Conservation (phyloP, 37 sponge, comb jelly and placozoan genomes). For the Lycopodina hypogea region DNA sequence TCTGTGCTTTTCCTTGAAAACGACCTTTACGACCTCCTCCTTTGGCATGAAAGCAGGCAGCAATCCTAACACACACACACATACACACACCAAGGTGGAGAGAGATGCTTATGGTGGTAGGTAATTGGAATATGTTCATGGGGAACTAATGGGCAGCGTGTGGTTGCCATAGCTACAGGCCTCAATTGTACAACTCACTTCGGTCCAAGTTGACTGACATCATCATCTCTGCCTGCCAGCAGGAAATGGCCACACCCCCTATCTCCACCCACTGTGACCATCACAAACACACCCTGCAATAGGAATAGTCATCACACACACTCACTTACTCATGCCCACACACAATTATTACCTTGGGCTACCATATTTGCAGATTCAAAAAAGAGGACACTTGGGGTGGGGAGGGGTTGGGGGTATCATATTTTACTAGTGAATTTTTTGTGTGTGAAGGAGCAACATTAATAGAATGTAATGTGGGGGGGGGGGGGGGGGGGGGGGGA, state of each 20-base stretch:
- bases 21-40: conserved; percentile 93
- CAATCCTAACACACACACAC: conserved; percentile 53
- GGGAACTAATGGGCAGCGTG: no score
- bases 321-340: no score
- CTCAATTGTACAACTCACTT: conserved; percentile 56
- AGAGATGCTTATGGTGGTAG: neutral
- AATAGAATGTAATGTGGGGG: no score
- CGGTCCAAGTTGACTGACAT: conserved; percentile 71
- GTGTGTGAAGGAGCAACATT: no score
- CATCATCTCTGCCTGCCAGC: conserved; percentile 70
- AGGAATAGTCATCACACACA: neutral
- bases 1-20: conserved; percentile 87
- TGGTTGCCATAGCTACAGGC: neutral
- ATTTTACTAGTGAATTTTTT: no score
- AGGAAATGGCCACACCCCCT: conserved; percentile 82
- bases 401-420: no score
- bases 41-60: conserved; percentile 77
- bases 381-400: no score
- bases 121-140: neutral
- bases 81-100: neutral
- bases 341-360: no score
- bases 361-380: no score
- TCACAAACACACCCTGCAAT: conserved; percentile 49
- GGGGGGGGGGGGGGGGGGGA: no score
- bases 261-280: conserved; percentile 82